phyloP scores from a whole-genome alignment of 2,797 vertebrate genomes.

The Silurus lanzhouensis region DNA sequence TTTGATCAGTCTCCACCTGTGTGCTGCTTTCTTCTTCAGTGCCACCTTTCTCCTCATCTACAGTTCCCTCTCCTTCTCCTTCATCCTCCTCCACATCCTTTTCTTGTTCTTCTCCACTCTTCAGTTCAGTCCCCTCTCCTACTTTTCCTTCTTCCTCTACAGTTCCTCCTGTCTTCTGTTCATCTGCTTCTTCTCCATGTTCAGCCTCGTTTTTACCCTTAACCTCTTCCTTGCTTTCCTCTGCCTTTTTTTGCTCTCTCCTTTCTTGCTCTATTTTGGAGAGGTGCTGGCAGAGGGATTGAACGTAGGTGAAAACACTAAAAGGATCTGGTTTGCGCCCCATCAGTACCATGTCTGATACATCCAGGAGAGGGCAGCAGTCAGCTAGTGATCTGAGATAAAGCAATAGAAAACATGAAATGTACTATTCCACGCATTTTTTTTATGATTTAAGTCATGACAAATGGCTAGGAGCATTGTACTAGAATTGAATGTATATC shows the following conservation, averaged over 20 bases:
- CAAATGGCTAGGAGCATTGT: neutral
- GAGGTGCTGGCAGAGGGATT: conserved; percentile 94
- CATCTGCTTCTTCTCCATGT: conserved; percentile 31
- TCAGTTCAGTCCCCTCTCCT: conserved; percentile 43
- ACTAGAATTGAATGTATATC: neutral
- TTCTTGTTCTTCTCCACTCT: conserved; percentile 44
- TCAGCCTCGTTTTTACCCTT: conserved; percentile 22
- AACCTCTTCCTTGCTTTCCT: conserved; percentile 21
- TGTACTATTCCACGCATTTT: neutral
- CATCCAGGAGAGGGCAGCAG: conserved; percentile 94
- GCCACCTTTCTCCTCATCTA: conserved; percentile 14
- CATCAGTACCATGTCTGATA: conserved; percentile 97
- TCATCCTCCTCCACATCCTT: conserved; percentile 12
- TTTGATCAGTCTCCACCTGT: conserved; percentile 39
- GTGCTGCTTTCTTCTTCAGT: conserved; percentile 56
- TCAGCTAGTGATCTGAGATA: conserved; percentile 84
- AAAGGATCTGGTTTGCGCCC: conserved; percentile 92
- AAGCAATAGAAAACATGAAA: neutral
- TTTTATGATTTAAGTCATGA: neutral
- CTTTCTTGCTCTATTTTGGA: conserved; percentile 90
- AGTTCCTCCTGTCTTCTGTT: too few relatives aligned
- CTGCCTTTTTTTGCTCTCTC: conserved; percentile 34
- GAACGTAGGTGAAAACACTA: conserved; percentile 97
- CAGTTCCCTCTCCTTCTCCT: conserved; percentile 52
- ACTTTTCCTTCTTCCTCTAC: conserved; percentile 2